These are phyloP conservation scores for Squalus acanthias DNA, from an alignment of 2,797 vertebrate genomes.

Conservation along the genomic window DNA sequence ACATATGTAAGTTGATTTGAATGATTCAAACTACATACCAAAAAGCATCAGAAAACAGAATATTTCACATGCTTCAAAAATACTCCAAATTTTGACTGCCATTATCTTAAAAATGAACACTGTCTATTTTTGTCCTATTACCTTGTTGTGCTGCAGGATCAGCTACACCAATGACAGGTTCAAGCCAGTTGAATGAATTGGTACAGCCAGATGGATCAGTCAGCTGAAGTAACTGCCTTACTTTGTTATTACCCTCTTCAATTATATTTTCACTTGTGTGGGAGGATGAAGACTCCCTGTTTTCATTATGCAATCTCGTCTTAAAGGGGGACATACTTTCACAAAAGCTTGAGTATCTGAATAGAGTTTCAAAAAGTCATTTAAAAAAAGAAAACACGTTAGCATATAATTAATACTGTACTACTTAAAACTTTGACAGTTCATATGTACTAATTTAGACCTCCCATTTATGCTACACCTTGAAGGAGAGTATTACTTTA, in stretches of 20 bases:
- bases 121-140: not conserved
- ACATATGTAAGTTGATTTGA: not conserved
- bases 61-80: not conserved
- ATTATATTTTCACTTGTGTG: constrained; percentile 13
- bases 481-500: not conserved
- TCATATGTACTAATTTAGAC: not conserved
- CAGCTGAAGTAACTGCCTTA: not conserved
- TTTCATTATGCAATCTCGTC: not conserved
- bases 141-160: constrained; percentile 26
- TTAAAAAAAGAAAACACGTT: not conserved
- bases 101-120: not conserved
- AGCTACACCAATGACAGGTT: not conserved
- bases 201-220: constrained; percentile 8
- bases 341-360: not conserved
- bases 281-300: not conserved
- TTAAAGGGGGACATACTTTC: not conserved
- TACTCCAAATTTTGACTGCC: not conserved
- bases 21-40: not conserved
- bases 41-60: not conserved
- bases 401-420: not conserved
- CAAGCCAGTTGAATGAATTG: not conserved
- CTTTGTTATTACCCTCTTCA: not conserved
- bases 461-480: not conserved
- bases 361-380: not conserved
- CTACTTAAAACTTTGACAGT: not conserved